These are phyloP conservation scores for Leptinotarsa juncta DNA, from an alignment of 2,888 invertebrate species.

Conservation along the genomic window DNA sequence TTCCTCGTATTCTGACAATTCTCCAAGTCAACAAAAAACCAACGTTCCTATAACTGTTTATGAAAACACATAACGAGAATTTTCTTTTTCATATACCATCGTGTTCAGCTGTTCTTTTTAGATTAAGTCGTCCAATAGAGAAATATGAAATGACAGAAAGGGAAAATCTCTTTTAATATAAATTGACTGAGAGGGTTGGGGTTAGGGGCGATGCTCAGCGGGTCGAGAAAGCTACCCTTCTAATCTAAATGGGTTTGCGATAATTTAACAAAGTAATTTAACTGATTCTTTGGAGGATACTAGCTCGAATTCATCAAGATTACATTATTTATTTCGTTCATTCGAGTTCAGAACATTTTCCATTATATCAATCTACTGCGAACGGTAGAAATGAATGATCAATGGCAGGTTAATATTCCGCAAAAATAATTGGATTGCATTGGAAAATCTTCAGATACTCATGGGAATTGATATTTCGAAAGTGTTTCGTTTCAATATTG, in stretches of 20 bases:
- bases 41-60: conserved; percentile 17
- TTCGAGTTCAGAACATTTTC: conserved; percentile 34
- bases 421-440: conserved; percentile 12
- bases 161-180: conserved; percentile 48
- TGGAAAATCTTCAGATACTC: neutral
- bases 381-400: conserved; percentile 13
- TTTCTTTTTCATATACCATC: conserved; percentile 41
- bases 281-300: conserved; percentile 46
- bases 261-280: conserved; percentile 49
- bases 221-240: conserved; percentile 38
- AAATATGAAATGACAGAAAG: conserved; percentile 48
- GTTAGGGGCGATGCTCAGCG: conserved; percentile 21
- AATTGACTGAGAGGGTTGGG: conserved; percentile 45
- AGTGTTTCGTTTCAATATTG: too few species aligned
- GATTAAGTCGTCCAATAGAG: conserved; percentile 44
- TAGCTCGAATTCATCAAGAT: conserved; percentile 41
- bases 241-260: conserved; percentile 49
- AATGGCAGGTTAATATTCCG: conserved; percentile 11
- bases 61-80: conserved; percentile 28
- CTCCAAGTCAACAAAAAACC: neutral
- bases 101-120: conserved; percentile 43
- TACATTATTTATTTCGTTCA: conserved; percentile 38
- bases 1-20: neutral
- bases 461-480: neutral
- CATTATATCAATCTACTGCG: conserved; percentile 29